phyloP scores from a whole-genome alignment of 2,797 vertebrate species.

The Pelobates cultripes region DNA sequence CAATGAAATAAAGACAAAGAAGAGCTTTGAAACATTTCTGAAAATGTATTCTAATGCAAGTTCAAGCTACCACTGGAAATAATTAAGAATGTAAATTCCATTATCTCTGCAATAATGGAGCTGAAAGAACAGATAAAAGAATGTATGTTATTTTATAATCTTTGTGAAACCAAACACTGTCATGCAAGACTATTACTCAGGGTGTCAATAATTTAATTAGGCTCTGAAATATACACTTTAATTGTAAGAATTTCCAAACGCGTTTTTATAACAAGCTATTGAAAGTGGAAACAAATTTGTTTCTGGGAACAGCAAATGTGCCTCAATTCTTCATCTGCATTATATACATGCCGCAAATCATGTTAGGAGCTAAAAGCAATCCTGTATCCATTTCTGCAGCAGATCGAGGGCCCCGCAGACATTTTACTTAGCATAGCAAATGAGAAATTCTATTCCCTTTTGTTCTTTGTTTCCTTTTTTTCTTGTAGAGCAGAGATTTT shows the following conservation, averaged over 20 bases:
- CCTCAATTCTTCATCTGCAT: constrained; percentile 37
- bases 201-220: constrained; percentile 53
- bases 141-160: constrained; percentile 51
- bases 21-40: not conserved
- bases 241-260: constrained; percentile 46
- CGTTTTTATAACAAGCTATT: constrained; percentile 38
- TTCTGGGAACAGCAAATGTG: constrained; percentile 46
- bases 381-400: constrained; percentile 37
- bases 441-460: constrained; percentile 28
- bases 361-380: constrained; percentile 44
- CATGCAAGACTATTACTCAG: constrained; percentile 45
- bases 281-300: constrained; percentile 34
- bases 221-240: constrained; percentile 49
- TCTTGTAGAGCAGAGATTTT: constrained; percentile 1
- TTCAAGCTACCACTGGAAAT: constrained; percentile 46
- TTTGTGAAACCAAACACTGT: constrained; percentile 46
- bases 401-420: constrained; percentile 43
- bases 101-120: constrained; percentile 48
- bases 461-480: constrained; percentile 21
- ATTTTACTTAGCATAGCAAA: constrained; percentile 38
- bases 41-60: constrained; percentile 35
- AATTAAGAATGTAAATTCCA: constrained; percentile 51
- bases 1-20: constrained; percentile 12
- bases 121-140: constrained; percentile 47
- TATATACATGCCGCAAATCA: constrained; percentile 48